Percentiles rank a stretch among this genome's conserved stretches.
These are phyloP conservation scores for Sacculina carcini DNA, from an alignment of 2,888 invertebrate genomes.

Conservation along the genomic window DNA sequence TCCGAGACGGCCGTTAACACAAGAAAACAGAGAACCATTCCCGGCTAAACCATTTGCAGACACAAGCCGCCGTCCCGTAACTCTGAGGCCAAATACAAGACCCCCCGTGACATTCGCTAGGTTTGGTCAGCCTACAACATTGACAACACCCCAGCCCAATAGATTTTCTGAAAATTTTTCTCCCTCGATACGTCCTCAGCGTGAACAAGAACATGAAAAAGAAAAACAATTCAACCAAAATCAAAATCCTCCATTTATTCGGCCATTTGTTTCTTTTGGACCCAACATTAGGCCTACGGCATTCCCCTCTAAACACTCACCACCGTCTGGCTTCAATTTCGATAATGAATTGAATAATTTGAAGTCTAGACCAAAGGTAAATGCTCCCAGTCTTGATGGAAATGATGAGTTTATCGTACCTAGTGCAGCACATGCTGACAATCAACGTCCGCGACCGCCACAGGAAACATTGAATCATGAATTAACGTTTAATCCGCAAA, in stretches of 20 bases:
- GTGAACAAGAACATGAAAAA: no score
- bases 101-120: no score
- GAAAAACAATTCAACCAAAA: no score
- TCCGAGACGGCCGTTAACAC: slow-evolving; percentile 16
- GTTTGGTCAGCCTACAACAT: no score
- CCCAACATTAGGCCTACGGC: neutral
- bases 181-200: slow-evolving; percentile 11
- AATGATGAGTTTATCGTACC: neutral
- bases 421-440: slow-evolving; percentile 1
- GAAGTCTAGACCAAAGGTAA: slow-evolving; percentile 21
- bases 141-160: no score
- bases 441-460: slow-evolving; percentile 1
- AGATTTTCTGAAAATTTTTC: no score
- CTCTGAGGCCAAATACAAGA: slow-evolving; percentile 7
- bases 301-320: no score
- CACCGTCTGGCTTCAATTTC: slow-evolving; percentile 21
- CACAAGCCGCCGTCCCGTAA: no score
- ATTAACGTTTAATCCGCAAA: slow-evolving; percentile 7
- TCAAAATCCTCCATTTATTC: no score
- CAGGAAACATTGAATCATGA: slow-evolving; percentile 2
- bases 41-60: no score
- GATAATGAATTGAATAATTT: slow-evolving; percentile 47
- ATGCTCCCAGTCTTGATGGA: neutral
- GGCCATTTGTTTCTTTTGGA: no score
- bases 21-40: no score